Evolutionary conservation across 92 coral and sea anemone species (phyloP), one percentile per base, ranked within the genome.

Genomic region (Diadumene lineata): DNA sequence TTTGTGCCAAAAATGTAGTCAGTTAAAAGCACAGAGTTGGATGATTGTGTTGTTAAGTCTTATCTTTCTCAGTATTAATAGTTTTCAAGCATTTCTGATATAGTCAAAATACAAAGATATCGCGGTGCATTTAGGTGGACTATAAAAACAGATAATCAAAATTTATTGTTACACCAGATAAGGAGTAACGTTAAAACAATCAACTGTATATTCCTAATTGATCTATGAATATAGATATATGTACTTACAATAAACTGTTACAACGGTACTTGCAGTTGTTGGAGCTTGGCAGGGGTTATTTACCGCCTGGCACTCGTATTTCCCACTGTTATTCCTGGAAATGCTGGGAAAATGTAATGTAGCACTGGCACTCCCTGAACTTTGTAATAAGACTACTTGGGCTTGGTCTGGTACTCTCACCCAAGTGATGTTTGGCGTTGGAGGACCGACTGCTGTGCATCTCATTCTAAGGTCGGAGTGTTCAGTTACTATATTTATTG

Each of bases 361-460:
- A 31, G 48, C 48, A 38, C 48, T 53, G 23, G 48, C 48, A 38
- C 48, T 53, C 25, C 74, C 74, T 19, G n/a, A 21, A 19, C 81
- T 73, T 50, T 66, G 56, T 26, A 28, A 64, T 30, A 17, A 64
- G 64, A 31, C 55, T 3, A 33, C 66, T 27, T 19, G 32, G 10
- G 11, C 17, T 18, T 24, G 18, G 32, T 43, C 69, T 61, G 0
- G 0, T 34, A 24, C 55, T 58, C 30, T 27, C 6, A 76, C 72
- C 81, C 81, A 76, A n/a, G 81, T 76, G 81, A 76, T 33, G 18
- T 65, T 76, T 22, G 81, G 81, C 55, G 46, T 76, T 30, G 81
- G 81, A 31, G 64, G 55, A 55, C 81, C 81, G 44, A 38, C 32
- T 22, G 81, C 63, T 28, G 53, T 32, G 55, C 73, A 76, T 0